phyloP scores from a whole-genome alignment of 2,797 vertebrate species.

The Xerus rutilus region DNA sequence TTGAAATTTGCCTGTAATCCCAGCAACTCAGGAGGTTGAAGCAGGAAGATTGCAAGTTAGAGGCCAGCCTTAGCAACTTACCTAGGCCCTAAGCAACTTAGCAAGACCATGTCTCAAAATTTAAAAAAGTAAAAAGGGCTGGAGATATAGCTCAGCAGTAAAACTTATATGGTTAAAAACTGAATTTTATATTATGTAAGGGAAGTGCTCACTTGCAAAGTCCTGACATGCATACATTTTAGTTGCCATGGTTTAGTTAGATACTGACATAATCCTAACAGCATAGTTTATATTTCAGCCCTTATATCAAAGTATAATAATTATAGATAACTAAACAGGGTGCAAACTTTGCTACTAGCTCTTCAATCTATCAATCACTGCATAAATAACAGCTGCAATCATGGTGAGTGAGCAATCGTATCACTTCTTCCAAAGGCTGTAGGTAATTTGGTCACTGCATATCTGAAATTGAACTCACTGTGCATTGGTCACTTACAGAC shows the following conservation, averaged over 20 bases:
- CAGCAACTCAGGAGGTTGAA: too few species aligned
- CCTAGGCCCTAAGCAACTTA: too few species aligned
- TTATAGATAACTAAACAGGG: background rate
- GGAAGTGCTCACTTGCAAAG: background rate
- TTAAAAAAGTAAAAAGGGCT: too few species aligned
- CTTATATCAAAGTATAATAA: background rate
- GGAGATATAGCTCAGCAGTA: too few species aligned
- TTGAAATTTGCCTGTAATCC: background rate
- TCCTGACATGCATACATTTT: background rate
- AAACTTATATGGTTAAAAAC: background rate
- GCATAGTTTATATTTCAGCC: background rate
- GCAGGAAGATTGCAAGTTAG: too few species aligned
- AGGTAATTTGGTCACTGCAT: background rate
- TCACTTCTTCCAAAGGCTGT: background rate
- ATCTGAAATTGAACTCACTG: background rate
- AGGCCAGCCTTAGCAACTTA: too few species aligned
- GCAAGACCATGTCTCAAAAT: too few species aligned
- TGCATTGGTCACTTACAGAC: background rate
- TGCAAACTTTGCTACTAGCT: background rate
- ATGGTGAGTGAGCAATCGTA: background rate
- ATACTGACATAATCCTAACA: background rate
- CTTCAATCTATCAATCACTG: background rate
- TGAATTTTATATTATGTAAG: background rate
- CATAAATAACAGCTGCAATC: background rate
- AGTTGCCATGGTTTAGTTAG: background rate